Conservation (phyloP, 2,797 vertebrate species). For the Parotocinclus haroldoi region DNA sequence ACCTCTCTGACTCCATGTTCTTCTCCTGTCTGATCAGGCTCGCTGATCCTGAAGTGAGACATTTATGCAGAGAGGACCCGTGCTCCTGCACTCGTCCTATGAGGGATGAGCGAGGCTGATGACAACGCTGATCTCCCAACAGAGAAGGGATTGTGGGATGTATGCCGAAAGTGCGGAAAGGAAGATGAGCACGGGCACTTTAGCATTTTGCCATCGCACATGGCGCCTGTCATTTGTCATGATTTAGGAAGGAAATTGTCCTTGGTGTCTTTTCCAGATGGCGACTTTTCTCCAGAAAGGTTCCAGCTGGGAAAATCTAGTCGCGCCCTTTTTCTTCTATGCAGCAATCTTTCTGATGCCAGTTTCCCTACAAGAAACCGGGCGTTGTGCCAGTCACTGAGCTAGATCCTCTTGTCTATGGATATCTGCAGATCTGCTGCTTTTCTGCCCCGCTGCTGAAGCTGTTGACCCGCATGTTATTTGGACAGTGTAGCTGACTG, state of each 20-base stretch:
- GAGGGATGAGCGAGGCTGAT: neutral
- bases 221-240: slow-evolving; percentile 42
- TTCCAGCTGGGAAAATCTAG: slow-evolving; percentile 34
- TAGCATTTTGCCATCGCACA: slow-evolving; percentile 15
- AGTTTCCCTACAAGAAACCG: slow-evolving; percentile 4
- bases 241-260: slow-evolving; percentile 45
- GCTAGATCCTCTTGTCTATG: slow-evolving; percentile 22
- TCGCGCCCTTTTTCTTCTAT: slow-evolving; percentile 9
- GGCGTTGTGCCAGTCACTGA: slow-evolving; percentile 26
- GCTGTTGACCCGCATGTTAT: slow-evolving; percentile 13
- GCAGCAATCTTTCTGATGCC: slow-evolving; percentile 25
- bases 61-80: slow-evolving; percentile 13
- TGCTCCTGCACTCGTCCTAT: slow-evolving; percentile 10
- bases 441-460: slow-evolving; percentile 19
- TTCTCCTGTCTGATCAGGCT: slow-evolving; percentile 9
- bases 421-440: slow-evolving; percentile 25
- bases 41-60: slow-evolving; percentile 2
- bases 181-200: slow-evolving; percentile 21
- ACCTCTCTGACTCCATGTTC: slow-evolving; percentile 8
- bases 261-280: slow-evolving; percentile 41
- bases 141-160: neutral
- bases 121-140: neutral
- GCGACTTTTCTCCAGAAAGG: slow-evolving; percentile 37
- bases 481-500: slow-evolving; percentile 1
- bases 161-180: neutral